Evolutionary conservation across 2,113 vertebrate genomes (phyloP).

Genomic region (Orientallactaga bullata): DNA sequence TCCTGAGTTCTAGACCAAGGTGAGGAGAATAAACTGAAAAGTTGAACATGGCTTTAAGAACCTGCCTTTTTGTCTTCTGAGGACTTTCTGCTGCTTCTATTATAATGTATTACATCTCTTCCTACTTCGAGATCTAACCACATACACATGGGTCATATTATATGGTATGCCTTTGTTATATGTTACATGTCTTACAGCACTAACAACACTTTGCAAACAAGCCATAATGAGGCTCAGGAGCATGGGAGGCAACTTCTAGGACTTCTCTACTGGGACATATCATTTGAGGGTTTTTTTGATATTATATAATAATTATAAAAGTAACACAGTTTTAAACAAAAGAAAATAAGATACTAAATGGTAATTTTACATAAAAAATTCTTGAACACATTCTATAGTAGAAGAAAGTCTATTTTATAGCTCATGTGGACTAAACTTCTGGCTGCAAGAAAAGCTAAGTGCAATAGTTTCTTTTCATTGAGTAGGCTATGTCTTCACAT

Average conservation of each 20-base stretch:
- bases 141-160: not conserved
- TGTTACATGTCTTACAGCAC: not conserved
- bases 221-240: conserved; percentile 23
- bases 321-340: conserved; percentile 41
- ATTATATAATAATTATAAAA: conserved; percentile 60
- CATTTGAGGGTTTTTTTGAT: conserved; percentile 18
- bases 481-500: conserved; percentile 23
- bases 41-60: not conserved
- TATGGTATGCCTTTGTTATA: not conserved
- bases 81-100: conserved; percentile 14
- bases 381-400: not conserved
- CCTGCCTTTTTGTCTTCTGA: not conserved
- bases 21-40: conserved; percentile 22
- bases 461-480: conserved; percentile 57
- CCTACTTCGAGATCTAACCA: conserved; percentile 32
- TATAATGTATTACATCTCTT: not conserved
- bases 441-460: conserved; percentile 50
- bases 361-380: conserved; percentile 55
- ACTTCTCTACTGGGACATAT: not conserved
- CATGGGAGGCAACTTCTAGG: conserved; percentile 1
- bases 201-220: conserved; percentile 25
- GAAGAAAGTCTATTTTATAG: conserved; percentile 47
- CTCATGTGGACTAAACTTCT: conserved; percentile 30
- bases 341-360: conserved; percentile 28
- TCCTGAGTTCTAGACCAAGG: not conserved